Evolutionary conservation across 2,797 vertebrate species (phyloP).

Genomic region (Sebastes matsubarae): DNA sequence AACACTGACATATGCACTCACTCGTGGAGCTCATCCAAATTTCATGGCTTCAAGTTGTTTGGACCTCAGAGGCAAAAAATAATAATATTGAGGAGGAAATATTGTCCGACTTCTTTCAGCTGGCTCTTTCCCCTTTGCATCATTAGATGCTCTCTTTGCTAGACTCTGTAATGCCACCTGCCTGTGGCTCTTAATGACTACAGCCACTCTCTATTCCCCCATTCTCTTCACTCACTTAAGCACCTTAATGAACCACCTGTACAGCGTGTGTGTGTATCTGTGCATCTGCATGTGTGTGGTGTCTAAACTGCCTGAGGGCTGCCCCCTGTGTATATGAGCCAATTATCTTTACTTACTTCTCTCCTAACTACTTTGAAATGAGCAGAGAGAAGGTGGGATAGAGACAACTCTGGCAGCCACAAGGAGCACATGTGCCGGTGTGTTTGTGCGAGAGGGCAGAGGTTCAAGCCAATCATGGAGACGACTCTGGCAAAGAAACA

Average conservation of each 20-base stretch:
- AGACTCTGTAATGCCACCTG: slow-evolving; percentile 50
- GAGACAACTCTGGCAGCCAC: slow-evolving; percentile 31
- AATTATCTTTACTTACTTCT: slow-evolving; percentile 70
- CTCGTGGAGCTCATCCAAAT: slow-evolving; percentile 38
- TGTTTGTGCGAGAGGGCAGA: slow-evolving; percentile 34
- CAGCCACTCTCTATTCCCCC: slow-evolving; percentile 36
- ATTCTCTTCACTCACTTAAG: slow-evolving; percentile 58
- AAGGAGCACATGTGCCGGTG: background rate
- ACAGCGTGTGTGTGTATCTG: slow-evolving; percentile 25
- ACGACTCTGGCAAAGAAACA: slow-evolving; percentile 21
- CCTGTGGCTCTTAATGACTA: slow-evolving; percentile 61
- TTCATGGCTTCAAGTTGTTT: slow-evolving; percentile 39
- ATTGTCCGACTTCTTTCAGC: slow-evolving; percentile 17
- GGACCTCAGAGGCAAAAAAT: slow-evolving; percentile 21
- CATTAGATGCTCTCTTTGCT: slow-evolving; percentile 37
- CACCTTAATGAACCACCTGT: slow-evolving; percentile 73
- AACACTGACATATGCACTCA: slow-evolving; percentile 9
- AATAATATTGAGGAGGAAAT: slow-evolving; percentile 40
- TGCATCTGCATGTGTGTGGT: slow-evolving; percentile 19
- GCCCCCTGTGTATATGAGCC: slow-evolving; percentile 45
- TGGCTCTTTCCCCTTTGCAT: slow-evolving; percentile 2
- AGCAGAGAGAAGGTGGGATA: slow-evolving; percentile 28
- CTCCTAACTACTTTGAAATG: slow-evolving; percentile 43
- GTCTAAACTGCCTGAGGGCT: slow-evolving; percentile 19
- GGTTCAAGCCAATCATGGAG: slow-evolving; percentile 25